phyloP scores from a whole-genome alignment of 2,888 invertebrate genomes.

The Spilarctia lutea region DNA sequence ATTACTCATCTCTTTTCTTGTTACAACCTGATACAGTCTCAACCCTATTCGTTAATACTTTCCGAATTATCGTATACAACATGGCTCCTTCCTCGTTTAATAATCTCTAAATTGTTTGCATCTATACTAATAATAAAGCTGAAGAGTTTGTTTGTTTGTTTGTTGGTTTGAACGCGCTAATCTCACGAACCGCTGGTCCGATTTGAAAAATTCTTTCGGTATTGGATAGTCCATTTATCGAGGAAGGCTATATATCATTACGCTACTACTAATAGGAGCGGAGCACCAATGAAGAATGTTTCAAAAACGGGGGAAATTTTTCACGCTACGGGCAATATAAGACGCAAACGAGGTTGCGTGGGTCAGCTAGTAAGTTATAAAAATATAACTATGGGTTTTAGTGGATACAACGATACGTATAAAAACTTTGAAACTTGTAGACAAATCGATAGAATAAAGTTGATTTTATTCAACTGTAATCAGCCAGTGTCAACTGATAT shows the following conservation, averaged over 20 bases:
- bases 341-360: too few relatives aligned
- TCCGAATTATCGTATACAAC: background rate
- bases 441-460: background rate
- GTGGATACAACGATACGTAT: background rate
- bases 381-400: background rate
- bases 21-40: background rate
- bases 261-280: too few relatives aligned
- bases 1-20: background rate
- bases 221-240: too few relatives aligned
- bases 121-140: too few relatives aligned
- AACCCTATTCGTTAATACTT: background rate
- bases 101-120: background rate
- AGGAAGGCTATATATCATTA: too few relatives aligned
- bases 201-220: too few relatives aligned
- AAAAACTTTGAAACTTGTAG: background rate
- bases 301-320: too few relatives aligned
- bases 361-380: background rate
- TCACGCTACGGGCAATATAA: too few relatives aligned
- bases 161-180: too few relatives aligned
- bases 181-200: too few relatives aligned
- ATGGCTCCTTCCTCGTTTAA: background rate
- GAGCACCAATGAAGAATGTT: too few relatives aligned
- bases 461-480: background rate
- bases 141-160: too few relatives aligned
- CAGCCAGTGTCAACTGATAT: background rate